Base-by-base conservation (phyloP, 2,113 vertebrate genomes). In the Pachypanchax playfairii region DNA sequence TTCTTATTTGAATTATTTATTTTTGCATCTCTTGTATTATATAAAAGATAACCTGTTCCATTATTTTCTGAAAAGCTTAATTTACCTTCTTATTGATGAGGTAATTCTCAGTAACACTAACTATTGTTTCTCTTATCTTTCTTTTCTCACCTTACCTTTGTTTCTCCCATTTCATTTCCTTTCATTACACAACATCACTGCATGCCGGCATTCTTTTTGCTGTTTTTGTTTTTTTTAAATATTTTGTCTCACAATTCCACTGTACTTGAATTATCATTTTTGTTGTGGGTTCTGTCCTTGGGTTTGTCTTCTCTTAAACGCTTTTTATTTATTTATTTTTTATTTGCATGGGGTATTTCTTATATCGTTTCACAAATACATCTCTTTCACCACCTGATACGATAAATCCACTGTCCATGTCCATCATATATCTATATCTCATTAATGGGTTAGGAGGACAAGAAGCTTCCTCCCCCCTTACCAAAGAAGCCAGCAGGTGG, bases 401-500 rank as follows among this genome's bases (percentile, higher is more conserved):
- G 13, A 56, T 50, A 43, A 68, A 64, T 46, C 50, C 63, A 73
- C 81, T 52, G 53, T 73, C 63, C 74, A 11, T 59, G 52, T 42
- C 28, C 79, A 59, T 65, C 24, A 22, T 38, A 21, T 55, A 52
- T 61, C 60, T 62, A 38, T 66, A 55, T 62, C 49, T 73, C 67
- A 65, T 41, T 36, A 9, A 39, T 3, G 43, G 42, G 49, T 18
- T 64, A 93, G 91, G 92, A 93, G 75, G 92, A 93, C 60, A 92
- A 91, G 83, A 93, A 93, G 77, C 82, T 88, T 73, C 92, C 91
- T 89, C 91, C 92, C 44, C 92, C 91, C 15, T 91, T 93, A 90
- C 92, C 92, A 91, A 93, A 93, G 91, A 93, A 93, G 85, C 87
- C 91, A 43, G 80, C 77, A 7, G 90, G 90, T 11, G 90, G 91